Evolutionary conservation across 2,888 invertebrate species (phyloP).

Genomic region (Neoaliturus tenellus): DNA sequence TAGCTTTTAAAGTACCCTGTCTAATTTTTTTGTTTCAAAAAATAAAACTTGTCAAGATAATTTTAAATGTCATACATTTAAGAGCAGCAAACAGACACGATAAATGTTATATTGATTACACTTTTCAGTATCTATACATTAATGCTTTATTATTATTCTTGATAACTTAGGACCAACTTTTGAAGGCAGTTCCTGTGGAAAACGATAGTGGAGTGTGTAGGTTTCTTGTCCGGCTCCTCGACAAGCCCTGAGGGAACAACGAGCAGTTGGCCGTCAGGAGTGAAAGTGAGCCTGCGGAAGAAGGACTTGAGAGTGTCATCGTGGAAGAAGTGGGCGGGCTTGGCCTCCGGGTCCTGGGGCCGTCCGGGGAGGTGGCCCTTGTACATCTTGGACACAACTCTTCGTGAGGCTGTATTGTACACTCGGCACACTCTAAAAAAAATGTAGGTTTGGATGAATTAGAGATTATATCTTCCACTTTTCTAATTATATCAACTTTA

Average conservation of each 20-base stretch:
- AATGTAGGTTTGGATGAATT: background rate
- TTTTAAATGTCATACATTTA: too few relatives aligned
- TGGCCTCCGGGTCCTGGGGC: conserved; percentile 76
- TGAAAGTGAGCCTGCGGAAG: conserved; percentile 92
- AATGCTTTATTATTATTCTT: too few relatives aligned
- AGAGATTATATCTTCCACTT: too few relatives aligned
- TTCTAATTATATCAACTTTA: too few relatives aligned
- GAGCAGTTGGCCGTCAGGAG: conserved; percentile 93
- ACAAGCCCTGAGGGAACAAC: conserved; percentile 94
- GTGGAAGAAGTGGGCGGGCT: conserved; percentile 85
- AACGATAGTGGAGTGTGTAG: conserved; percentile 77
- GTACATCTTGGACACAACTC: conserved; percentile 80
- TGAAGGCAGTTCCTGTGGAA: conserved; percentile 75
- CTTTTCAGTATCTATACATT: too few relatives aligned
- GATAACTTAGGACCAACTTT: too few relatives aligned
- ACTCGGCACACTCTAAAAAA: conserved; percentile 64
- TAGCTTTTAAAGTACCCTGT: too few relatives aligned
- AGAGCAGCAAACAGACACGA: too few relatives aligned
- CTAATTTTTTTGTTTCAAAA: too few relatives aligned
- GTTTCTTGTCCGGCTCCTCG: conserved; percentile 76
- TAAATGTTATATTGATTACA: too few relatives aligned
- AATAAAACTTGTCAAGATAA: too few relatives aligned
- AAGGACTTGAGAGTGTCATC: conserved; percentile 97
- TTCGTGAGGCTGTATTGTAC: conserved; percentile 74
- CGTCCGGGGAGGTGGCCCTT: conserved; percentile 80